Evolutionary conservation across 2,888 invertebrate species (phyloP), one percentile per base, ranked within the genome.

Genomic region (Euphydryas editha): DNA sequence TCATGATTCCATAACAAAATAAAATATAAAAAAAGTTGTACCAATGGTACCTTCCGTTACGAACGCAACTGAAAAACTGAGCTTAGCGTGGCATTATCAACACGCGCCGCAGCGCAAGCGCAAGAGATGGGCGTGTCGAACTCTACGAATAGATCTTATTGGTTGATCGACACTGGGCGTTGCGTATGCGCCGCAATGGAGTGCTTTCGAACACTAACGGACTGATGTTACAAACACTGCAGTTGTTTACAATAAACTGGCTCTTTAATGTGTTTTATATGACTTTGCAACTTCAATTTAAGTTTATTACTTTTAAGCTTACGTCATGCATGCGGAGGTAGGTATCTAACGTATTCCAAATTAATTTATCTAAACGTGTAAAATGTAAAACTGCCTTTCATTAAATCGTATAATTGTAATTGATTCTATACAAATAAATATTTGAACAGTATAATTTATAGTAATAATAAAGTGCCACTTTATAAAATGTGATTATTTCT

Each of bases 191-290:
- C 75, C 75, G 78, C 78, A 83, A 85, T 87, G 81, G 83, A 88
- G 87, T 88, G 75, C 80, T 77, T 73, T 70, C 70, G 68, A 64
- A 72, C 65, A 75, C 75, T 81, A 84, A 87, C 85, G 88, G 87
- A 89, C 82, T 88, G 88, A 84, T 83, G 83, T 83, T 88, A 83
- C 81, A 84, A 87, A 72, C 75, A 85, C 81, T 86, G 86, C 84
- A 87, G 80, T 90, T 92, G 92, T 91, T 91, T 92, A 91, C 87
- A 88, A 87, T 89, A 89, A 88, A 91, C 79, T 85, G 83, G 77
- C 80, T 82, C 81, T 82, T 86, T 90, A 88, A 90, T 90, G 87
- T 85, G 85, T 89, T 90, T 91, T 92, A 90, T 92, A 91, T 86
- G 85, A 83, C 82, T 88, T 84, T 82, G 83, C 83, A 82, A 86